These are phyloP conservation scores for Spatulosminthurus flaviceps DNA, from an alignment of 2,888 invertebrate species.

Conservation along the genomic window DNA sequence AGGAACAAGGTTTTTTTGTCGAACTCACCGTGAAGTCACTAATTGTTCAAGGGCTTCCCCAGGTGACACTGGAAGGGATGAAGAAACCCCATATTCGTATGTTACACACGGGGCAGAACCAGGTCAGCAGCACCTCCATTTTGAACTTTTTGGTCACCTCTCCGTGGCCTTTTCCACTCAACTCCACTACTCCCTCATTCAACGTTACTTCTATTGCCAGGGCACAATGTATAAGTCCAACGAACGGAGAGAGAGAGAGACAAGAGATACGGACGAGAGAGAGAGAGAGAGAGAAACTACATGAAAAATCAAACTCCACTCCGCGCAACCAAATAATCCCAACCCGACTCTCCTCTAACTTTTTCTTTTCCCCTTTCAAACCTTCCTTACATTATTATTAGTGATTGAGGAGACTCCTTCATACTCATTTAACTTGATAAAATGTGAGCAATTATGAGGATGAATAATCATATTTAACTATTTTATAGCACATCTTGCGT, in stretches of 20 bases:
- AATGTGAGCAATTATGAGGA: neutral
- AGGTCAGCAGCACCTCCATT: constrained; percentile 61
- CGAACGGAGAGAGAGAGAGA: neutral
- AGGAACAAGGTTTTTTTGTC: neutral
- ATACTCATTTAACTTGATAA: constrained; percentile 1
- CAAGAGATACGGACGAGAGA: constrained; percentile 3
- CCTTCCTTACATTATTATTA: neutral
- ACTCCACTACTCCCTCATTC: constrained; percentile 47
- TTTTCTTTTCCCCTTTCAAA: neutral
- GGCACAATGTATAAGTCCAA: constrained; percentile 2
- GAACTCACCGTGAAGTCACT: constrained; percentile 18
- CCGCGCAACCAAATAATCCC: constrained; percentile 51
- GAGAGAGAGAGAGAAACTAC: constrained; percentile 14
- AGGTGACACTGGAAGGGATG: constrained; percentile 36
- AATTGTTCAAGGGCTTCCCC: constrained; percentile 4
- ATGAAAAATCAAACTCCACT: constrained; percentile 24
- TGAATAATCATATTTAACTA: constrained; percentile 3
- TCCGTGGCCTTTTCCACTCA: constrained; percentile 56
- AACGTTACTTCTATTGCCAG: constrained; percentile 36
- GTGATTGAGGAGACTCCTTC: neutral
- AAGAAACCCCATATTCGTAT: constrained; percentile 28
- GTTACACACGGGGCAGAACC: constrained; percentile 49
- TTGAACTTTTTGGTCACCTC: constrained; percentile 59
- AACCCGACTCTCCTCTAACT: neutral
- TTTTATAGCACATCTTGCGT: neutral